Evolutionary conservation across 2,797 vertebrate species (phyloP).

Genomic region (Chromis chromis): DNA sequence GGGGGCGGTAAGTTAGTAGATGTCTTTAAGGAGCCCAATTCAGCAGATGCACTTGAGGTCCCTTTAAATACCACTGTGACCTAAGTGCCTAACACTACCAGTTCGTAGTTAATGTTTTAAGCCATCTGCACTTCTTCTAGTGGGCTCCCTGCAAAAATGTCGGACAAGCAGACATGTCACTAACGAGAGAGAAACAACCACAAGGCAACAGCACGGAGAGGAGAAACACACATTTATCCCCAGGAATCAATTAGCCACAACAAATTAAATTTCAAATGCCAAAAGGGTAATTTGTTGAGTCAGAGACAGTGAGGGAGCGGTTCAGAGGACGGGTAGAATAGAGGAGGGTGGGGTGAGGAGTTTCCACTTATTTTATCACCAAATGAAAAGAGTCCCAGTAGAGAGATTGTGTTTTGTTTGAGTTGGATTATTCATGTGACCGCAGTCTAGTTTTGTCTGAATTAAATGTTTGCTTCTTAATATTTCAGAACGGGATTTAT

Average conservation of each 20-base stretch:
- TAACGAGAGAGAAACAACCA: slow-evolving; percentile 35
- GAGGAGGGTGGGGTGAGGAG: slow-evolving; percentile 26
- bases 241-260: slow-evolving; percentile 74
- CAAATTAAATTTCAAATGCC: slow-evolving; percentile 77
- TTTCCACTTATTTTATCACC: slow-evolving; percentile 38
- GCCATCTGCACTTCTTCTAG: slow-evolving; percentile 15
- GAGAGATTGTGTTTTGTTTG: slow-evolving; percentile 4
- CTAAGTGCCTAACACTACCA: not conserved
- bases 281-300: slow-evolving; percentile 69
- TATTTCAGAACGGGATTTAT: not conserved
- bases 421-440: not conserved
- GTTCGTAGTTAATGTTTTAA: slow-evolving; percentile 13
- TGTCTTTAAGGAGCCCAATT: not conserved
- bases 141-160: slow-evolving; percentile 14
- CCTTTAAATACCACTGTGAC: slow-evolving; percentile 11
- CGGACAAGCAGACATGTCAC: slow-evolving; percentile 32
- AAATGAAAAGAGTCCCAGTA: slow-evolving; percentile 11
- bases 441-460: not conserved
- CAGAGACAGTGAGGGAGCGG: slow-evolving; percentile 45
- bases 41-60: not conserved
- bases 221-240: slow-evolving; percentile 54
- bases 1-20: not conserved
- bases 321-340: slow-evolving; percentile 15
- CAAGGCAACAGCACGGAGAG: slow-evolving; percentile 30
- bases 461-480: not conserved